Percentiles rank a stretch among this genome's conserved stretches.
These are phyloP conservation scores for Nerophis lumbriciformis DNA, from an alignment of 2,113 vertebrate species.

Conservation along the genomic window DNA sequence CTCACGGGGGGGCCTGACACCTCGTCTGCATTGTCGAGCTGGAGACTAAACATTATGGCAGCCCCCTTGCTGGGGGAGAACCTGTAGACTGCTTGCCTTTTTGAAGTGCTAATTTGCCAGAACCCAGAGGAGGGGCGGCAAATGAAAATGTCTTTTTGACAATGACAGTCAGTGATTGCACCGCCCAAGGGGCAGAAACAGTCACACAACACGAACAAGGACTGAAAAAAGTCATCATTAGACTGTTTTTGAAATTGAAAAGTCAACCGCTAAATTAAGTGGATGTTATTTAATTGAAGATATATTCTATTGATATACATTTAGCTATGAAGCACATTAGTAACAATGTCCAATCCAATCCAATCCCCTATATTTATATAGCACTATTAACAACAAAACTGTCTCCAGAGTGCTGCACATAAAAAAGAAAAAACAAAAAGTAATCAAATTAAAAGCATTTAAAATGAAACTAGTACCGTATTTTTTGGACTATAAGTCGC, in stretches of 20 bases:
- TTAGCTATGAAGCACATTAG: too few species aligned
- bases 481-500: too few species aligned
- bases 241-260: neutral
- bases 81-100: constrained; percentile 53
- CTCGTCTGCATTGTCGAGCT: constrained; percentile 50
- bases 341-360: too few species aligned
- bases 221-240: constrained; percentile 5
- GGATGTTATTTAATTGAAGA: too few species aligned
- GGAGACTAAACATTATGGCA: constrained; percentile 2
- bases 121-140: constrained; percentile 49
- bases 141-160: constrained; percentile 72
- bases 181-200: neutral
- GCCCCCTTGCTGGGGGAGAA: constrained; percentile 36
- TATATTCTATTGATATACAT: too few species aligned
- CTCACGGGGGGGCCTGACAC: constrained; percentile 14
- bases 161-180: constrained; percentile 30
- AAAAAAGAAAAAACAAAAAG: too few species aligned
- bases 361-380: too few species aligned
- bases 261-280: too few species aligned
- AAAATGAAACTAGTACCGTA: too few species aligned
- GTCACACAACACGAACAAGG: constrained; percentile 8
- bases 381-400: too few species aligned
- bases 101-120: constrained; percentile 70
- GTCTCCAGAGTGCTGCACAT: too few species aligned
- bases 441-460: too few species aligned